Evolutionary conservation across 2,113 vertebrate species (phyloP).

Genomic region (Clarias macrocephalus): DNA sequence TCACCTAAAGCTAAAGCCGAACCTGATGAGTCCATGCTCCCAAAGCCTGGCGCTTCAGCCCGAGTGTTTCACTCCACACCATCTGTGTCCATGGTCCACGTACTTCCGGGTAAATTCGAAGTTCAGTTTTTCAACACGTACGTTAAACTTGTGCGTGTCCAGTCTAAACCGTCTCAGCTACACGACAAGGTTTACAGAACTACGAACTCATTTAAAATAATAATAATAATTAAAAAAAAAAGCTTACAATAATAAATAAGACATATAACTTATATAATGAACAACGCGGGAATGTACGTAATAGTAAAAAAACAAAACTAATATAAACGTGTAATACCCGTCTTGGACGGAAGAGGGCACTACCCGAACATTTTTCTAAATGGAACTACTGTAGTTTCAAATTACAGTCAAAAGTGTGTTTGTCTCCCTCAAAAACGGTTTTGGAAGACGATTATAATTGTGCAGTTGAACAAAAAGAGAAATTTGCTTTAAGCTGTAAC

Average conservation of each 20-base stretch:
- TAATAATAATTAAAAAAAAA: too few species aligned
- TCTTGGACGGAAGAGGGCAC: conserved; percentile 3
- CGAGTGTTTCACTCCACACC: conserved; percentile 11
- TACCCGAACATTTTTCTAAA: neutral
- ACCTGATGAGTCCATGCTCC: conserved; percentile 35
- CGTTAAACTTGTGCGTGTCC: neutral
- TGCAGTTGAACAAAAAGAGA: neutral
- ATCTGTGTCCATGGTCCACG: neutral
- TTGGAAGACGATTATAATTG: neutral
- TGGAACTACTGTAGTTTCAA: too few species aligned
- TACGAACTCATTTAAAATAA: too few species aligned
- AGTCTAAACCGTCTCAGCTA: neutral
- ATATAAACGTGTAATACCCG: neutral
- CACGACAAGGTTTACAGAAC: neutral
- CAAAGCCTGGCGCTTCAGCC: neutral
- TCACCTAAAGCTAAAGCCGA: conserved; percentile 26
- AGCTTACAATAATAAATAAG: neutral
- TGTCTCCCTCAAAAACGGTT: neutral
- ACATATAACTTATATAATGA: too few species aligned
- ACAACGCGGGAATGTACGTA: neutral
- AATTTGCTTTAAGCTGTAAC: neutral
- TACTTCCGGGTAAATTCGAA: conserved; percentile 26
- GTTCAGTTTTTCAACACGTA: conserved; percentile 20
- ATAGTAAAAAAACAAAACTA: neutral
- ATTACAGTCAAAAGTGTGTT: neutral